Percentiles rank a stretch among this genome's conserved stretches.
Conservation (phyloP, 2,888 invertebrate species). For the Ypsolopha scabrella region DNA sequence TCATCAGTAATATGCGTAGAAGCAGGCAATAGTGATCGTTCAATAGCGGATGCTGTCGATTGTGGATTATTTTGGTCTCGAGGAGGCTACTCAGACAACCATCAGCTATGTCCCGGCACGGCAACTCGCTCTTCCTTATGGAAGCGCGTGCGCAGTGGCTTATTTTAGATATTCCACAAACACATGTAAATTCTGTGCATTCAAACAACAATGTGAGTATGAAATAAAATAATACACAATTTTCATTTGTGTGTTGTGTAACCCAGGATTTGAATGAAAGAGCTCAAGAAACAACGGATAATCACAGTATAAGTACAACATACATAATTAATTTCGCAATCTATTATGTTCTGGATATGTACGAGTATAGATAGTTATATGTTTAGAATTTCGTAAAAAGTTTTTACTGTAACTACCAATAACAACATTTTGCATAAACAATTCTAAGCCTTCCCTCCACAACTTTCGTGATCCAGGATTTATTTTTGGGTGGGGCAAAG, state of each 20-base stretch:
- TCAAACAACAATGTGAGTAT: slow-evolving; percentile 2
- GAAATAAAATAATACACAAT: background rate
- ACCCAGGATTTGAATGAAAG: too few species aligned
- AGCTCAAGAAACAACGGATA: too few species aligned
- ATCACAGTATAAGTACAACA: too few species aligned
- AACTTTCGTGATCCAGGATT: too few species aligned
- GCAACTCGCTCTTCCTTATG: slow-evolving; percentile 12
- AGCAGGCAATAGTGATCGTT: slow-evolving; percentile 25
- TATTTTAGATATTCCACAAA: slow-evolving; percentile 25
- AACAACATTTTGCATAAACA: too few species aligned
- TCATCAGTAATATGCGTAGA: slow-evolving; percentile 1
- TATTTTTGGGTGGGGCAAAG: too few species aligned
- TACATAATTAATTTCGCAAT: too few species aligned
- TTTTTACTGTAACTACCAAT: too few species aligned
- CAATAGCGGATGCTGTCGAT: slow-evolving; percentile 57
- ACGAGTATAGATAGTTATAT: too few species aligned
- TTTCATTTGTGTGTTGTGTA: slow-evolving; percentile 16
- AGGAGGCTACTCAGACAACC: slow-evolving; percentile 12
- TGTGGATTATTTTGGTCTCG: slow-evolving; percentile 62
- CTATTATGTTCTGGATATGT: too few species aligned
- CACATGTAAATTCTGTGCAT: slow-evolving; percentile 14
- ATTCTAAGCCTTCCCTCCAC: too few species aligned
- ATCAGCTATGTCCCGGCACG: slow-evolving; percentile 20
- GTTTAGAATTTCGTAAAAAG: too few species aligned
- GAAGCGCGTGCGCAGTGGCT: slow-evolving; percentile 15